These are phyloP conservation scores for Orcinus orca DNA, from an alignment of 2,113 vertebrate genomes.

Conservation along the genomic window DNA sequence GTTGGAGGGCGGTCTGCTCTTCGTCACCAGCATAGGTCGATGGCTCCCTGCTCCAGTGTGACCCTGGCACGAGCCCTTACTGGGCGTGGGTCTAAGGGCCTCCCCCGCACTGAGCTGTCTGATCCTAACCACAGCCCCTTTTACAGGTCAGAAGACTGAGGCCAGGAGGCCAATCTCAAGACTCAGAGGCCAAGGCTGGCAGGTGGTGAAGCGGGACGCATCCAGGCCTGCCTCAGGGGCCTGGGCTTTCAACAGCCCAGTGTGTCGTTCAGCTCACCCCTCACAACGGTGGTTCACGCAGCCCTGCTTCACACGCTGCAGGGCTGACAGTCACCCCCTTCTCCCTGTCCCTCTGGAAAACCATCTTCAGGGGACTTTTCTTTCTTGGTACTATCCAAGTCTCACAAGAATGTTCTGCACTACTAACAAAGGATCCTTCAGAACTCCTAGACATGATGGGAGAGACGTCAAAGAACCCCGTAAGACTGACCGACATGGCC, in stretches of 20 bases:
- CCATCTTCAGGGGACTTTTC: not conserved
- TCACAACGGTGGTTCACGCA: fast-evolving
- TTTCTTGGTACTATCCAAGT: not conserved
- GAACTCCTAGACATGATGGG: not conserved
- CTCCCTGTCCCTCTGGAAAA: not conserved
- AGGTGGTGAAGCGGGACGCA: not conserved
- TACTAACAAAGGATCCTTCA: not conserved
- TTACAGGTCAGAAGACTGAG: not conserved
- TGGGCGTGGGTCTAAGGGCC: not conserved
- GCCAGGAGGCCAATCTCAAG: not conserved
- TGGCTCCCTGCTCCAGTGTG: fast-evolving
- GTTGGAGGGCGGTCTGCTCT: too few relatives aligned
- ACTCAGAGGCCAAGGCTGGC: too few relatives aligned
- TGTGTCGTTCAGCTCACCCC: fast-evolving
- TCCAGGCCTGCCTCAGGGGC: not conserved
- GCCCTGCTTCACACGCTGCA: not conserved
- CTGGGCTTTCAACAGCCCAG: fast-evolving
- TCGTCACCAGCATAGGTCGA: not conserved
- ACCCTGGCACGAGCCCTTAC: fast-evolving
- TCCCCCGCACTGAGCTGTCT: not conserved
- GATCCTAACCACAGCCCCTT: not conserved
- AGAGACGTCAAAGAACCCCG: not conserved
- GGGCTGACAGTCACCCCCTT: not conserved
- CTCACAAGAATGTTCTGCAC: not conserved
- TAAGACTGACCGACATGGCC: not conserved